These are phyloP conservation scores for Artemia franciscana DNA, from an alignment of 1,140 invertebrate genomes.

Conservation along the genomic window DNA sequence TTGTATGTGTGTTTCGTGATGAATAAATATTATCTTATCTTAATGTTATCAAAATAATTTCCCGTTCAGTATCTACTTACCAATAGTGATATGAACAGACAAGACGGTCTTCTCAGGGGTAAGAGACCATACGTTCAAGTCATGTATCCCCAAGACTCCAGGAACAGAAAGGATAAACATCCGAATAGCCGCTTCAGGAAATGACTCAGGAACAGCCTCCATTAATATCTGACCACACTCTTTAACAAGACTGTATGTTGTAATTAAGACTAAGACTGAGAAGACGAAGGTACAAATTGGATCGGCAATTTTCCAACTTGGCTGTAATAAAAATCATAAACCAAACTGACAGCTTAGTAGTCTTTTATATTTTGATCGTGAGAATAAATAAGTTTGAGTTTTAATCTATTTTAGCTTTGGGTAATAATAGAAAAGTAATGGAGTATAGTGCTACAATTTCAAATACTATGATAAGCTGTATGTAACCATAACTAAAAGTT, in stretches of 20 bases:
- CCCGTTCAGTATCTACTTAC: conserved; percentile 22
- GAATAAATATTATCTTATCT: too few species aligned
- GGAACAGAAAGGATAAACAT: conserved; percentile 29
- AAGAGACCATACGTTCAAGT: conserved; percentile 53
- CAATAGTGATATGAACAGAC: conserved; percentile 45
- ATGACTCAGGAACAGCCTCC: conserved; percentile 41
- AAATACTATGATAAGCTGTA: too few species aligned
- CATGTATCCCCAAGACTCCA: conserved; percentile 49
- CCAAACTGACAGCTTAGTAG: too few species aligned
- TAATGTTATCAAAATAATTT: not conserved
- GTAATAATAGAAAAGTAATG: too few species aligned
- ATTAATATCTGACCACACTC: conserved; percentile 51
- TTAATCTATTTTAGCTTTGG: too few species aligned
- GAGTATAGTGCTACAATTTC: too few species aligned
- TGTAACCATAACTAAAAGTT: too few species aligned
- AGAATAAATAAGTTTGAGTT: too few species aligned
- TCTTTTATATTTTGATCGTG: too few species aligned
- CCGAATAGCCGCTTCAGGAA: conserved; percentile 27
- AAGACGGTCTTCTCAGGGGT: conserved; percentile 42
- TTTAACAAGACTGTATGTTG: conserved; percentile 44
- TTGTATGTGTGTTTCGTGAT: too few species aligned
- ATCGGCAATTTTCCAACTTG: conserved; percentile 49
- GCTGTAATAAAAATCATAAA: too few species aligned
- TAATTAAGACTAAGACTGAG: conserved; percentile 54
- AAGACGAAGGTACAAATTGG: conserved; percentile 74